Base-by-base conservation (phyloP, 2,113 vertebrate genomes). In the Bufo bufo region DNA sequence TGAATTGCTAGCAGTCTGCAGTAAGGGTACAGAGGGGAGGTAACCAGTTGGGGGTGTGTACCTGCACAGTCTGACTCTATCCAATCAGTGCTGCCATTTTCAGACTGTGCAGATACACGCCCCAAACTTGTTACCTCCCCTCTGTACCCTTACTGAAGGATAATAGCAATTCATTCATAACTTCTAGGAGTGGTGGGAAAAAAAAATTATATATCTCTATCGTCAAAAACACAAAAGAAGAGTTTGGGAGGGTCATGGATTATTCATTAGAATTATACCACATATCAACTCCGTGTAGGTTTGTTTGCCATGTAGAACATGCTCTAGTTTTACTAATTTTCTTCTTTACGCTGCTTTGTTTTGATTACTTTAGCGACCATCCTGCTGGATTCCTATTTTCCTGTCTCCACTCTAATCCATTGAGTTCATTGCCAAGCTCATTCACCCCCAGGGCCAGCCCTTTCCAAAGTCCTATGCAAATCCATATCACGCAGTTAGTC, bases 381-480 rank as follows among this genome's bases (percentile, higher is more conserved):
- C 61, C 61, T 66, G 85, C 77, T 79, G 49, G 77, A 86, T 79
- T 80, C 75, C 80, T 79, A 79, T 86, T 86, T 79, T 63, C 49
- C 85, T 86, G 85, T 86, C 85, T 86, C 85, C 77, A 86, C 85
- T 54, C 85, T 86, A 86, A 86, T 86, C 85, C 85, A 86, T 86
- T 69, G 75, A 86, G 58, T 79, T 66, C 75, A 66, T 63, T 79
- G 85, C 77, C 85, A 86, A 77, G 75, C 75, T 78, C 85, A 66
- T 78, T 86, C 85, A 84, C 63, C 85, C 85, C 20, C 74, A 11
- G 49, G 75, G 75, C 59, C 47, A 79, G 58, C 58, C 85, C 49
- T 78, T 86, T 79, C 61, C n/a, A 86, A 52, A 79, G 75, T 52
- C 7, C 85, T 86, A 78, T 79, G 75, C 75, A 86, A 86, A 86